Evolutionary conservation across 2,797 vertebrate species (phyloP).

Genomic region (Sebastes miniatus): DNA sequence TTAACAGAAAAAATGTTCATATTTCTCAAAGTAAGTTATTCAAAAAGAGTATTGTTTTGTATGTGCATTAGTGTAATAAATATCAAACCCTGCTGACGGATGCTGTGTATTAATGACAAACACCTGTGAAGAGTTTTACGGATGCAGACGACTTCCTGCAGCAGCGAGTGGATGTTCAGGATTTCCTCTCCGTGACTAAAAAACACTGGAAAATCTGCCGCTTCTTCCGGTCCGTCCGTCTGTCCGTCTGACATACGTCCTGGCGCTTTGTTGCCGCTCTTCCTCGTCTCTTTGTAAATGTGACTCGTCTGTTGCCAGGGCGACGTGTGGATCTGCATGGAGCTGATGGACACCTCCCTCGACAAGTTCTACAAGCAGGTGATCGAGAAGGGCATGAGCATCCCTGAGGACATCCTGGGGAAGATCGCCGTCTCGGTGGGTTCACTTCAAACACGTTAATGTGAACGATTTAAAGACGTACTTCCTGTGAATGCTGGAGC

Average conservation of each 20-base stretch:
- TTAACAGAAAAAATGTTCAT: too few species aligned
- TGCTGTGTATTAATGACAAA: not conserved
- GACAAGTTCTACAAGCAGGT: slow-evolving; percentile 98
- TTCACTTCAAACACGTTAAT: slow-evolving; percentile 31
- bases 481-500: not conserved
- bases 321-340: slow-evolving; percentile 99
- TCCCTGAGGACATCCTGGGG: slow-evolving; percentile 95
- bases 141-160: slow-evolving; percentile 46
- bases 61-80: too few species aligned
- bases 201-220: not conserved
- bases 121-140: slow-evolving; percentile 1
- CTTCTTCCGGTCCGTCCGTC: slow-evolving; percentile 45
- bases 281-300: not conserved
- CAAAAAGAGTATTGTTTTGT: too few species aligned
- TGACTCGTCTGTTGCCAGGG: slow-evolving; percentile 78
- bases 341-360: slow-evolving; percentile 98
- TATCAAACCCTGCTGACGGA: too few species aligned
- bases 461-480: not conserved
- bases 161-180: slow-evolving; percentile 42
- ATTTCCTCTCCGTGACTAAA: slow-evolving; percentile 47
- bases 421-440: slow-evolving; percentile 96
- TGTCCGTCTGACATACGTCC: slow-evolving; percentile 31
- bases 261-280: not conserved
- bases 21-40: too few species aligned
- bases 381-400: slow-evolving; percentile 91